Base-by-base conservation (phyloP, 2,797 vertebrate genomes). In the Ara ararauna region DNA sequence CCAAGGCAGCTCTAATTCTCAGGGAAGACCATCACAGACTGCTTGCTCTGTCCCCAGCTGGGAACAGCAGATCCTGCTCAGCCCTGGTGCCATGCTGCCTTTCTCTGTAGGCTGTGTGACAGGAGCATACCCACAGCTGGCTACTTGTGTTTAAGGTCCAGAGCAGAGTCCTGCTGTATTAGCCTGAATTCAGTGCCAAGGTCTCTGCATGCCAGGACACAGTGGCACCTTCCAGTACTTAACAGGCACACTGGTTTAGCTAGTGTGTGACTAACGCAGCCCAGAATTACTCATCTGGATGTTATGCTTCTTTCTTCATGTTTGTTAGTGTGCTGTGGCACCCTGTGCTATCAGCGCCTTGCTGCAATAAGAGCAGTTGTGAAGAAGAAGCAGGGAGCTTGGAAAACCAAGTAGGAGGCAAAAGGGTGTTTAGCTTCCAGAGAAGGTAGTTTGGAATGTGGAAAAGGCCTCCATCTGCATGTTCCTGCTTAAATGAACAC, bases 401-500 rank as follows among this genome's bases (percentile, higher is more conserved):
- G 56, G 58, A 20, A 64, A 64, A 64, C 38, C 34, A 29, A 72
- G 53, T 15, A 47, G 87, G 51, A 94, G 32, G 45, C 36, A 74
- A 56, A 77, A 72, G 45, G 27, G 12, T 4, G 2, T 79, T 94
- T 53, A 60, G 29, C 38, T 71, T 76, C 61, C 71, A 58, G 45
- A 77, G 56, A 90, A 54, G 14, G 78, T 44, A 22, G 64, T 67
- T 53, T 79, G 78, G 51, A 77, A 44, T 40, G 51, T 75, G 67
- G 86, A 78, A 70, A 38, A 85, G 64, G 44, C 60, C 40, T 77
- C 74, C 27, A 38, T 47, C 40, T 91, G 11, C 34, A 11, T 42
- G 32, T 71, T 93, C 72, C 61, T 53, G 53, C 72, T 87, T 75
- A 53, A 80, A 42, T 14, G 29, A 85, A 72, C 72, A 50, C 61